Conservation (phyloP, 1,140 invertebrate genomes). For the Mesaphorura yosii region DNA sequence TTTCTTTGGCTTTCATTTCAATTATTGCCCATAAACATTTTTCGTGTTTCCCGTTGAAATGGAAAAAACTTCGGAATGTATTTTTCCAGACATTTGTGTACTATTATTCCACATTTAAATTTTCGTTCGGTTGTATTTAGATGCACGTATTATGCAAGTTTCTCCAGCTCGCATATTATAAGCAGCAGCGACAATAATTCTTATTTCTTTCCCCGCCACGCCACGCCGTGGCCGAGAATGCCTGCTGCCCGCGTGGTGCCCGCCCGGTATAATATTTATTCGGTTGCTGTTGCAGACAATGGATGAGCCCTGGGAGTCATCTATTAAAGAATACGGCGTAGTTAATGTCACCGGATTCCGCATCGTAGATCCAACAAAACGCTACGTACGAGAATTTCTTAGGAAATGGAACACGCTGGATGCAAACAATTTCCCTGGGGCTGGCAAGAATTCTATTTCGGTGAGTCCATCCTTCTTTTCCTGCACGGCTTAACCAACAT, state of each 20-base stretch:
- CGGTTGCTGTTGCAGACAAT: slow-evolving; percentile 60
- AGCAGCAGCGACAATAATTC: too few species aligned
- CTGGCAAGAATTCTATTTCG: slow-evolving; percentile 65
- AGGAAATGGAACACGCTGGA: slow-evolving; percentile 50
- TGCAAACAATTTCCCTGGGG: slow-evolving; percentile 44
- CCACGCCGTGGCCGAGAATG: too few species aligned
- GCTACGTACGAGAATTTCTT: slow-evolving; percentile 67
- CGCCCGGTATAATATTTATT: background rate
- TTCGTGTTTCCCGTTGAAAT: too few species aligned
- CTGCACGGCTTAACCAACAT: too few species aligned
- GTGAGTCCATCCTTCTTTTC: slow-evolving; percentile 44
- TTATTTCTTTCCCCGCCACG: too few species aligned
- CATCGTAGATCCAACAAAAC: slow-evolving; percentile 66
- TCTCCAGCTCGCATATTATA: too few species aligned
- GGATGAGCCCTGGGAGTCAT: slow-evolving; percentile 82
- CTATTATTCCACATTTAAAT: too few species aligned
- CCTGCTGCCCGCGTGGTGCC: too few species aligned
- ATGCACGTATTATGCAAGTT: too few species aligned
- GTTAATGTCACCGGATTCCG: slow-evolving; percentile 93
- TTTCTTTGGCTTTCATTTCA: too few species aligned
- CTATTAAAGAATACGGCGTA: slow-evolving; percentile 80
- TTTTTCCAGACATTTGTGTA: background rate
- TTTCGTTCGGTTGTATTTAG: too few species aligned
- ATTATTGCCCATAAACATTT: too few species aligned
- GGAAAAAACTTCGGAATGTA: background rate